Conservation (phyloP, 2,113 vertebrate species). For the Panthera leo region DNA sequence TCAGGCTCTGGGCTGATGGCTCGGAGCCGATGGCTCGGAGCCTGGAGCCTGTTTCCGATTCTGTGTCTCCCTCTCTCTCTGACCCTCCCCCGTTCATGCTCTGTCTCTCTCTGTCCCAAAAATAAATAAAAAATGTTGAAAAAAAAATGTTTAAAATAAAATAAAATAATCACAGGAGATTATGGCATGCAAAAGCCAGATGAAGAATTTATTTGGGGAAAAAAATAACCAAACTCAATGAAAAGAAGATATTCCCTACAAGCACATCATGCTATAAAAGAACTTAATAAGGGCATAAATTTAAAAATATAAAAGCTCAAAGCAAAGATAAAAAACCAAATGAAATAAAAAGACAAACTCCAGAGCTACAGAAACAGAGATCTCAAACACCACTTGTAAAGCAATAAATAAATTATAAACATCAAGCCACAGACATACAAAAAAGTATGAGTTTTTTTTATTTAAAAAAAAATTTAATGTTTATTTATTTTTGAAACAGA, state of each 20-base stretch:
- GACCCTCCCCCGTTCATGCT: too few species aligned
- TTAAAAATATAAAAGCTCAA: constrained; percentile 13
- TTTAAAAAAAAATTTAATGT: too few species aligned
- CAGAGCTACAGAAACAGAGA: constrained; percentile 42
- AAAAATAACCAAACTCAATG: constrained; percentile 28
- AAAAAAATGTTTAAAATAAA: too few species aligned
- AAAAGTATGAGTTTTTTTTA: not conserved
- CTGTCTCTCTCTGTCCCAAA: too few species aligned
- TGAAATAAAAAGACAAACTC: constrained; percentile 5
- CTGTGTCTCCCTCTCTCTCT: too few species aligned
- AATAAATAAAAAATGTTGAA: too few species aligned
- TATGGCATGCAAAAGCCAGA: not conserved
- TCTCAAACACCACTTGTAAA: constrained; percentile 12
- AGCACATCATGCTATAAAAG: constrained; percentile 1
- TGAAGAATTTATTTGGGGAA: constrained; percentile 38
- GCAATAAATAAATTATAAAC: constrained; percentile 39
- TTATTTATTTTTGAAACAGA: too few species aligned
- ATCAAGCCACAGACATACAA: not conserved
- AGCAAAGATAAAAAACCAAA: constrained; percentile 16
- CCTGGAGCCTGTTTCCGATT: too few species aligned
- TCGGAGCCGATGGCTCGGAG: too few species aligned
- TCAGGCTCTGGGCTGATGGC: too few species aligned
- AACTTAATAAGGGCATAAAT: constrained; percentile 45
- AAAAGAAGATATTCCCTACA: constrained; percentile 26
- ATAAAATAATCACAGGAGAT: not conserved